Conservation (phyloP, 2,113 vertebrate species). For the Halichoeres trimaculatus region DNA sequence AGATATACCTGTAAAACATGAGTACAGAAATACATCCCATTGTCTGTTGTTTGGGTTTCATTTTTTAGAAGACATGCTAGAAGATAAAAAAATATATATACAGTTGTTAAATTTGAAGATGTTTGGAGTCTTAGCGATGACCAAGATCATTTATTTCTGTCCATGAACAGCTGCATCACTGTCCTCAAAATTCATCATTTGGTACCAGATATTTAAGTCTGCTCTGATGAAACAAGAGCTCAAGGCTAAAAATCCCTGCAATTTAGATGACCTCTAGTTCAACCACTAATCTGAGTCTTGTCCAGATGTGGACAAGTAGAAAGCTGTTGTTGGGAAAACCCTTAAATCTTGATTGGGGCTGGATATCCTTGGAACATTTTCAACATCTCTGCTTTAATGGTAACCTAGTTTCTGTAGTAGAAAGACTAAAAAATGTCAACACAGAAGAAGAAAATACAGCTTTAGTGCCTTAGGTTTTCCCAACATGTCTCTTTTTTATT, state of each 20-base stretch:
- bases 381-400: background rate
- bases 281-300: constrained; percentile 47
- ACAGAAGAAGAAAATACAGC: too few species aligned
- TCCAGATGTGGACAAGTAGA: constrained; percentile 22
- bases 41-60: background rate
- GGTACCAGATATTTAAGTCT: constrained; percentile 36
- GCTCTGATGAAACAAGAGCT: constrained; percentile 36
- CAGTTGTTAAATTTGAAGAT: constrained; percentile 57
- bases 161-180: constrained; percentile 33
- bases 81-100: too few species aligned
- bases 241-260: constrained; percentile 48
- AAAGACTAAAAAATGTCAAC: background rate
- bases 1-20: constrained; percentile 45
- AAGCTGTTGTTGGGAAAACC: constrained; percentile 12
- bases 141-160: constrained; percentile 18
- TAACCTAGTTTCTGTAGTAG: background rate
- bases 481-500: background rate
- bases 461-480: background rate
- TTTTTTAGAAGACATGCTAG: background rate
- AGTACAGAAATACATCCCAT: constrained; percentile 30
- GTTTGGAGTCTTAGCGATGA: background rate
- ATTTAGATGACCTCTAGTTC: constrained; percentile 36
- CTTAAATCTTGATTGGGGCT: background rate
- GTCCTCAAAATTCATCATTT: constrained; percentile 32
- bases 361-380: background rate